Evolutionary conservation across 2,888 invertebrate genomes (phyloP), one percentile per base, ranked within the genome.

Genomic region (Orthonychiurus folsomi): DNA sequence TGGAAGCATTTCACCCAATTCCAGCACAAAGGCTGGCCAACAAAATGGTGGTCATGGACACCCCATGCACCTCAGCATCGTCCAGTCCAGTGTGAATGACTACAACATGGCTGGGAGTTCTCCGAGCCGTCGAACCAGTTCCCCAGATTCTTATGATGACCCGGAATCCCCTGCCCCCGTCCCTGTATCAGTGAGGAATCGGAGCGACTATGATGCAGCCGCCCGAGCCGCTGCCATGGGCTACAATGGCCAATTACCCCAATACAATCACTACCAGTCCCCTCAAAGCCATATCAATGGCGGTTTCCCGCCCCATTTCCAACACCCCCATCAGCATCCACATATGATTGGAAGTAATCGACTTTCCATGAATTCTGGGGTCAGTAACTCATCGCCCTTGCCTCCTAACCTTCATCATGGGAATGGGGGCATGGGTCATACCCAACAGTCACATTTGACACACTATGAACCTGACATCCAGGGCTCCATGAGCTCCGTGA

Each of bases 401-500:
- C 50, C 59, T 18, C 26, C 24, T 3, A 3, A 5, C 23, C 23
- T 25, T 3, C 59, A 59, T 20, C 20, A 59, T 25, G 9, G 3
- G 2, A 50, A 24, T n/a, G 9, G 9, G 9, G n/a, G 59, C 26
- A 27, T 25, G 2, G 12, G 27, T 28, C 18, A 25, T n/a, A 25
- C 2, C 2, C 47, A 21, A 9, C 55, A 66, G 52, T 67, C 68
- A 23, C 69, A 69, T 58, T 56, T 71, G 50, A 66, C 71, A 63
- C 71, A 68, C 57, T 81, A 80, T 73, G 81, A 80, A 72, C 77
- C 79, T 1, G 81, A 80, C 71, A 74, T 81, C 50, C 81, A 82
- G 72, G 82, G 82, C 15, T 82, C 81, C 0, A 75, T 82, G 75
- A 81, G 78, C 70, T 82, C 82, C 1, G 81, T 83, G 28, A 81